phyloP scores from a whole-genome alignment of 2,888 invertebrate genomes.

The Andricus curvator region DNA sequence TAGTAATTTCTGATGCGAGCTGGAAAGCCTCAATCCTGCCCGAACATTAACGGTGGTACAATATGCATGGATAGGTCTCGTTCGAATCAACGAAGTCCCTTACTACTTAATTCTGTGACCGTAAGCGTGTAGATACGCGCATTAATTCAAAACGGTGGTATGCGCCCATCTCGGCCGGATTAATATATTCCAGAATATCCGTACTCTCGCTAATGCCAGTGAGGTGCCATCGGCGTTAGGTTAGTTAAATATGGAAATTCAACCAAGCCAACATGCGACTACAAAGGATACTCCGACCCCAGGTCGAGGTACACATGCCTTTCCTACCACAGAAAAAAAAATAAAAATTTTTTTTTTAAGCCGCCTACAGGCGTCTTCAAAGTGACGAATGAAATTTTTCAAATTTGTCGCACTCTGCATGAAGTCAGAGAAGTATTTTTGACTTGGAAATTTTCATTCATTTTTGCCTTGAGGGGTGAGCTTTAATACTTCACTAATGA shows the following conservation, averaged over 20 bases:
- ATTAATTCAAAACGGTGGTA: slow-evolving; percentile 68
- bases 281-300: slow-evolving; percentile 24
- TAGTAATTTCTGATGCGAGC: slow-evolving; percentile 38
- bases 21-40: slow-evolving; percentile 50
- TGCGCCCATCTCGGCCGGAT: slow-evolving; percentile 59
- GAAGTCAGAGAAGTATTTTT: background rate
- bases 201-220: slow-evolving; percentile 67
- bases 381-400: background rate
- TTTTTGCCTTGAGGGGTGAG: background rate
- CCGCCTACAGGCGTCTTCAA: background rate
- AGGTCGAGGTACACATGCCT: background rate
- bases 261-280: slow-evolving; percentile 4
- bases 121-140: slow-evolving; percentile 57
- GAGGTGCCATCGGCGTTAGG: slow-evolving; percentile 59
- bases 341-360: background rate
- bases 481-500: background rate
- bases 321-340: background rate
- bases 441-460: background rate
- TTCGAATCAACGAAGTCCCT: slow-evolving; percentile 57
- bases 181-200: slow-evolving; percentile 71
- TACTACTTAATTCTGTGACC: slow-evolving; percentile 48
- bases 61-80: slow-evolving; percentile 56
- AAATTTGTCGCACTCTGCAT: slow-evolving; percentile 2
- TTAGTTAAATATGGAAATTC: slow-evolving; percentile 75
- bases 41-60: slow-evolving; percentile 54